A percentile compares a stretch with the other conserved stretches of the same genome.
Conservation (phyloP, 2,113 vertebrate genomes). For the Oxygymnocypris stewartii region DNA sequence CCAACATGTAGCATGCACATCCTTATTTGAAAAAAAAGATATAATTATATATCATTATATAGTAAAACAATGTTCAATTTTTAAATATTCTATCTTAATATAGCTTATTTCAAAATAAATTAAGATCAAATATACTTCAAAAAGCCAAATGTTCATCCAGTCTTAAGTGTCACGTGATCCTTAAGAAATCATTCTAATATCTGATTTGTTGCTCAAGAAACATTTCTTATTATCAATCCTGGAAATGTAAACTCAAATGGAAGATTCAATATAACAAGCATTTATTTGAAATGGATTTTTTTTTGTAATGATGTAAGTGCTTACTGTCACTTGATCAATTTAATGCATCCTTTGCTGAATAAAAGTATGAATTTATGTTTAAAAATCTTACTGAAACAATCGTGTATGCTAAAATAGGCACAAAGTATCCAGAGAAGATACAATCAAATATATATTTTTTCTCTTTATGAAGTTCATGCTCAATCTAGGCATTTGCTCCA, state of each 20-base stretch:
- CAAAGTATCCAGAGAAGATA: background rate
- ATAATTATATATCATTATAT: no score
- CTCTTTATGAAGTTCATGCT: background rate
- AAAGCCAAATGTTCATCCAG: background rate
- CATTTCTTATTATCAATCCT: background rate
- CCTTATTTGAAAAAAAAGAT: no score
- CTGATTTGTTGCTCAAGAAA: background rate
- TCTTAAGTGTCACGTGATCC: background rate
- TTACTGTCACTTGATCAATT: background rate
- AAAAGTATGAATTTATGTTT: background rate
- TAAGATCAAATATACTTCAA: no score
- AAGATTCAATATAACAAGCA: background rate
- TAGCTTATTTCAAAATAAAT: no score
- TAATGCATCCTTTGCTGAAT: background rate
- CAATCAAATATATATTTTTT: background rate
- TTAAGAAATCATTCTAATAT: background rate
- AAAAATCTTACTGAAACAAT: background rate
- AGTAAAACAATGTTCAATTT: no score
- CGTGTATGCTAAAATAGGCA: background rate
- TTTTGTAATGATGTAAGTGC: background rate
- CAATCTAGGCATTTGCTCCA: background rate
- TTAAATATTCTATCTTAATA: no score
- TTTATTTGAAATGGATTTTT: no score
- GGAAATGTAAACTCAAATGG: no score
- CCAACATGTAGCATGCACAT: no score